Percentiles rank a stretch among this genome's conserved stretches.
Conservation (phyloP, 1,140 invertebrate species). For the Parapsyche elsis region DNA sequence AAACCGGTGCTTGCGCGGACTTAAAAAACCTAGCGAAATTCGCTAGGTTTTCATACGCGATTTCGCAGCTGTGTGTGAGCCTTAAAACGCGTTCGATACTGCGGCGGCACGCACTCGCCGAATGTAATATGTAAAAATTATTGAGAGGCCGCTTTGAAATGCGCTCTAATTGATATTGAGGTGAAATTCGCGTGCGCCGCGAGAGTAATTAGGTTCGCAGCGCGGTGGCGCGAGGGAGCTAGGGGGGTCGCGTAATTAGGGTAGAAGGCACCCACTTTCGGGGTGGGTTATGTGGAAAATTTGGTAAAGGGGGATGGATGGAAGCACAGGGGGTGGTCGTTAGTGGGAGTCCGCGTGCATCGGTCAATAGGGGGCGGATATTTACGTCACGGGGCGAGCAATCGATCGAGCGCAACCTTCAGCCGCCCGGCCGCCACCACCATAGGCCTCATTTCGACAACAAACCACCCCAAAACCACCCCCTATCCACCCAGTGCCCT, state of each 20-base stretch:
- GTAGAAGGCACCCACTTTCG: not conserved
- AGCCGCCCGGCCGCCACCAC: slow-evolving; percentile 44
- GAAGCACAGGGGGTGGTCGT: slow-evolving; percentile 30
- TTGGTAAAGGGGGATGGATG: not conserved
- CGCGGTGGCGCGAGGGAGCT: not conserved
- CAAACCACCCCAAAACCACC: not conserved
- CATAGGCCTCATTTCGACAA: not conserved
- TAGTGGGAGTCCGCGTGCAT: slow-evolving; percentile 50
- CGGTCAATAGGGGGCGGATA: slow-evolving; percentile 53
- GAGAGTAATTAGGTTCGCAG: not conserved
- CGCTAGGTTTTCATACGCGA: no score
- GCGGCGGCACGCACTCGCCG: not conserved
- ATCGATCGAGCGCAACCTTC: slow-evolving; percentile 55
- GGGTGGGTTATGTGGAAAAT: not conserved
- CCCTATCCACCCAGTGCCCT: not conserved
- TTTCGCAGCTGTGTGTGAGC: no score
- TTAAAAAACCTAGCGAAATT: no score
- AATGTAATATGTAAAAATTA: not conserved
- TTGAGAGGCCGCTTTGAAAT: slow-evolving; percentile 4
- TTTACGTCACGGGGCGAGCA: slow-evolving; percentile 54
- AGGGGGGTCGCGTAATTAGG: slow-evolving; percentile 4
- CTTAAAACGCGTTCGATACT: no score
- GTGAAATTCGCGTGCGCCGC: slow-evolving; percentile 20
- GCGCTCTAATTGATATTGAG: slow-evolving; percentile 32
- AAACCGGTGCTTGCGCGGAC: no score